Percentiles rank a stretch among this genome's conserved stretches.
Evolutionary conservation across 2,888 invertebrate species (phyloP).

Genomic region (Cecidostiba fungosa): DNA sequence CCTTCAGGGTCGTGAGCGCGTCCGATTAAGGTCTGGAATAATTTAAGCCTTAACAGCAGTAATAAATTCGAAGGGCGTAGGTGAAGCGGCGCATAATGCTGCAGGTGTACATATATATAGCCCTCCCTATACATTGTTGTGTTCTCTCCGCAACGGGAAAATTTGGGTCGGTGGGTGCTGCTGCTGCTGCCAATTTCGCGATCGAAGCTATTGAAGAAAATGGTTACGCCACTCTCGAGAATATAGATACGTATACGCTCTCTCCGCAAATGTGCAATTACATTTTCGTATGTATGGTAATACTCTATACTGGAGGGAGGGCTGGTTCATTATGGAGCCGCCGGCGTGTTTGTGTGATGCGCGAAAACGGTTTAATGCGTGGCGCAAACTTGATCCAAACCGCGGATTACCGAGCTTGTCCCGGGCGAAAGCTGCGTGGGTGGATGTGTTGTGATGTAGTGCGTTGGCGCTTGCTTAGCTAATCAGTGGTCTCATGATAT

Average conservation of each 20-base stretch:
- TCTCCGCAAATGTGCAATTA: constrained; percentile 4
- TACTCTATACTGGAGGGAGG: neutral
- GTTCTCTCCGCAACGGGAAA: neutral
- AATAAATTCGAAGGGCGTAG: constrained; percentile 38
- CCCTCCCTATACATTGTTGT: neutral
- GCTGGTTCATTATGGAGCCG: neutral
- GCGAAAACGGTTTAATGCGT: neutral
- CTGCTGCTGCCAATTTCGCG: neutral
- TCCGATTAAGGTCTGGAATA: constrained; percentile 32
- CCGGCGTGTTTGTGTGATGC: neutral
- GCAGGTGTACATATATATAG: neutral
- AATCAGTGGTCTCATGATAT: neutral
- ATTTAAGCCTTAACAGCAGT: constrained; percentile 41
- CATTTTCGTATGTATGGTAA: neutral
- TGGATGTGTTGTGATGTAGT: neutral
- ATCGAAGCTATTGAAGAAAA: constrained; percentile 22
- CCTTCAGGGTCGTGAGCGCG: neutral
- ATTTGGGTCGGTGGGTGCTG: constrained; percentile 13
- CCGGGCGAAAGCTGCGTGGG: neutral
- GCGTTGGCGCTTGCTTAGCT: neutral
- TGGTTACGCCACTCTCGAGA: neutral
- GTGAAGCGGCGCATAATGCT: neutral
- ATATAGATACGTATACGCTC: neutral
- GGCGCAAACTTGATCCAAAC: neutral
- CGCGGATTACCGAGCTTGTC: neutral